These are phyloP conservation scores for Branchinecta lynchi DNA, from an alignment of 1,140 invertebrate species.

Conservation along the genomic window DNA sequence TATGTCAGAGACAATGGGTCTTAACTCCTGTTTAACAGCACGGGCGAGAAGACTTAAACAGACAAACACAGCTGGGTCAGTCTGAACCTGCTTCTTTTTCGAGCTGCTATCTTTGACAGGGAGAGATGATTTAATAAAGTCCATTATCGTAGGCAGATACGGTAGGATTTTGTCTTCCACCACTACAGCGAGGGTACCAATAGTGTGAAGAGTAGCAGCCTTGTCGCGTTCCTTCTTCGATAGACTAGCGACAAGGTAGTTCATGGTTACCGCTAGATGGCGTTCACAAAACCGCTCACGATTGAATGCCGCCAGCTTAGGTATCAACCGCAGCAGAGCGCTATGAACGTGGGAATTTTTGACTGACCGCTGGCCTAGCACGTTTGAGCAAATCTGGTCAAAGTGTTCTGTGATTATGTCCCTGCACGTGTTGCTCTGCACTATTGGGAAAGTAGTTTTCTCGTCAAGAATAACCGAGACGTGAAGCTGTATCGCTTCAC, in stretches of 20 bases:
- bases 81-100: slow-evolving; percentile 24
- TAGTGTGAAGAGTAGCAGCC: slow-evolving; percentile 67
- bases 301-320: slow-evolving; percentile 85
- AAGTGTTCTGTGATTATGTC: slow-evolving; percentile 68
- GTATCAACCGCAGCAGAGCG: slow-evolving; percentile 68
- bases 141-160: slow-evolving; percentile 69
- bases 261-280: slow-evolving; percentile 34
- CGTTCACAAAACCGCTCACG: slow-evolving; percentile 48
- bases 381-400: slow-evolving; percentile 56
- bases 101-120: slow-evolving; percentile 44
- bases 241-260: slow-evolving; percentile 56
- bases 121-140: slow-evolving; percentile 59
- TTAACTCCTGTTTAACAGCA: slow-evolving; percentile 52
- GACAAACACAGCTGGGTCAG: slow-evolving; percentile 82
- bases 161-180: slow-evolving; percentile 62
- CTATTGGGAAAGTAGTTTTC: slow-evolving; percentile 32
- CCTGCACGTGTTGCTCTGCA: slow-evolving; percentile 74
- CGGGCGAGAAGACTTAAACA: slow-evolving; percentile 85
- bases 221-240: slow-evolving; percentile 64
- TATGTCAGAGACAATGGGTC: slow-evolving; percentile 61
- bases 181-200: slow-evolving; percentile 81
- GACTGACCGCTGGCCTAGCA: slow-evolving; percentile 56
- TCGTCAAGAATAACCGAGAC: not conserved
- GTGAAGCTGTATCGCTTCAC: not conserved
- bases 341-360: slow-evolving; percentile 71